Base-by-base conservation (phyloP, 1,140 invertebrate genomes). In the Harpegnathos saltator region DNA sequence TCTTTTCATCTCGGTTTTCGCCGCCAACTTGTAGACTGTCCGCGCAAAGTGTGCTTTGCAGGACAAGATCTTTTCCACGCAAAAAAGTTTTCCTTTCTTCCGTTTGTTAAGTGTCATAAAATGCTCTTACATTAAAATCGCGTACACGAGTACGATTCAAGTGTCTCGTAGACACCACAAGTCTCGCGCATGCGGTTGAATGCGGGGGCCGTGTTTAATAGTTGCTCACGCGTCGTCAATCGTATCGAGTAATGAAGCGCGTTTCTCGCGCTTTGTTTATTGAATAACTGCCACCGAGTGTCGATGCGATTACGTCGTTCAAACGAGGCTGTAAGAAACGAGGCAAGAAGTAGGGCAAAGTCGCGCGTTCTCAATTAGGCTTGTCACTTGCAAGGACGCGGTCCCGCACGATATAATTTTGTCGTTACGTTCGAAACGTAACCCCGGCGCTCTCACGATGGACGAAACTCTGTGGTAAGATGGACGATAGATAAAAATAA, bases 211-310 rank as follows among this genome's bases (percentile, higher is more conserved):
- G 38, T 24, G 9, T 75, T 75, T 75, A 63, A 75, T 75, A 52
- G n/a, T 38, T 33, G 44, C 44, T 63, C 38, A 59, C 54, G 17
- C 38, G 5, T 22, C 72, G 72, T 19, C 19, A 24, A n/a, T 63
- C 29, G 15, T 75, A 75, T 75, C 59, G 29, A 75, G 52, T 63
- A 75, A 75, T 63, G 59, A 63, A 75, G 63, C 52, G n/a, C 63
- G n/a, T 63, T 74, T 63, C 71, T 63, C 52, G 59, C 26, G 44
- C 59, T 75, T 63, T 75, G 58, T 33, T 75, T 24, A 63, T 50
- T 63, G 44, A 63, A 63, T 44, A 29, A 75, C 14, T 62, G 22
- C 24, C 15, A 38, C 15, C 44, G 15, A 73, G 4, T 63, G 17
- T 63, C 22, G 56, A 61, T 56, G 38, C 17, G 71, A 74, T 74